A percentile compares a stretch with the other conserved stretches of the same genome.
Evolutionary conservation across 2,113 vertebrate species (phyloP).

Genomic region (Forbesichthys agassizii): DNA sequence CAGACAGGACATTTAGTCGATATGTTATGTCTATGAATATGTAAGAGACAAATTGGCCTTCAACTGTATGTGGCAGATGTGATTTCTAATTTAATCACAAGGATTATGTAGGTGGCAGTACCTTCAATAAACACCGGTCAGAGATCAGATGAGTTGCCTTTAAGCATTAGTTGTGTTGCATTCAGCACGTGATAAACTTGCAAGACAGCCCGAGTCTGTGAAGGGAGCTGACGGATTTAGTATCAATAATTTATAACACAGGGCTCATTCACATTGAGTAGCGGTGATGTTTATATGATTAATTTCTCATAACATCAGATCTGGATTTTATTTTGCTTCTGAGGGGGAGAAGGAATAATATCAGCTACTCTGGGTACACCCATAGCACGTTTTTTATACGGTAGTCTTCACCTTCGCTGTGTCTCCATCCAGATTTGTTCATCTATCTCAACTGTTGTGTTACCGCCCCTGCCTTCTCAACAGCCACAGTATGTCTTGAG

Average conservation of each 20-base stretch:
- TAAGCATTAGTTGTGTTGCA: constrained; percentile 34
- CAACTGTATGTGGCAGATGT: constrained; percentile 65
- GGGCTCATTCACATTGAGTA: constrained; percentile 8
- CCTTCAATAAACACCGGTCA: constrained; percentile 66
- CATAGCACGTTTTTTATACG: background rate
- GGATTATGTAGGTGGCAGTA: constrained; percentile 72
- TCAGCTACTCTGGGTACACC: background rate
- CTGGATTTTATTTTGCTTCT: constrained; percentile 9
- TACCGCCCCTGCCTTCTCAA: background rate
- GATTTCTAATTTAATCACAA: constrained; percentile 68
- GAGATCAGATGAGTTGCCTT: constrained; percentile 58
- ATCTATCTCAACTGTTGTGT: background rate
- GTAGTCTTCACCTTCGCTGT: constrained; percentile 10
- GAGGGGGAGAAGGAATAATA: constrained; percentile 4
- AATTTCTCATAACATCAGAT: constrained; percentile 44
- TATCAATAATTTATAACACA: constrained; percentile 1
- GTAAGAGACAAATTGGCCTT: constrained; percentile 63
- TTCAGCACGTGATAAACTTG: background rate
- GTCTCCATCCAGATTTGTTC: constrained; percentile 13
- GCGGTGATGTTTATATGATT: background rate
- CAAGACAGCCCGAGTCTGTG: no score
- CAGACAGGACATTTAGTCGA: constrained; percentile 67
- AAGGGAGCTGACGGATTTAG: no score
- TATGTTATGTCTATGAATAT: constrained; percentile 68
- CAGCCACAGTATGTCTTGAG: constrained; percentile 2